Percentiles rank a stretch among this genome's conserved stretches.
Conservation (phyloP, 2,113 vertebrate species). For the Phalacrocorax aristotelis region DNA sequence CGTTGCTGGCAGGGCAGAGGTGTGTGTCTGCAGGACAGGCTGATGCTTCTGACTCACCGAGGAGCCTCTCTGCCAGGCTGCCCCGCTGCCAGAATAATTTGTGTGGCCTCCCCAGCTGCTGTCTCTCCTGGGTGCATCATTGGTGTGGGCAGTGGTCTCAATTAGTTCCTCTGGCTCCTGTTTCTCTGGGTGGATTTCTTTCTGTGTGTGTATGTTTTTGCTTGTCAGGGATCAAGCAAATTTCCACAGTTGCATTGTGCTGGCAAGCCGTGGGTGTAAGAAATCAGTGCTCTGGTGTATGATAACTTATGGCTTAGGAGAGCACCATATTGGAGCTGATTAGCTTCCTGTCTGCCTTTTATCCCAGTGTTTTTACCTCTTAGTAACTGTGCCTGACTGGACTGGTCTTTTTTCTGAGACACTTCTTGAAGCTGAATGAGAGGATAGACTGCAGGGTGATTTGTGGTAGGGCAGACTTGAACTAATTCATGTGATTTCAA, state of each 20-base stretch:
- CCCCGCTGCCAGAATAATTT: not conserved
- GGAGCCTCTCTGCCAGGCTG: not conserved
- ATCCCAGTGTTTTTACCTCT: not conserved
- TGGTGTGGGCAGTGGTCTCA: not conserved
- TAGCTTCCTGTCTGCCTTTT: not conserved
- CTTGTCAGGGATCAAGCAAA: not conserved
- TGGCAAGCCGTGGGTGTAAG: not conserved
- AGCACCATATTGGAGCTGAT: not conserved
- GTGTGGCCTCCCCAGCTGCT: not conserved
- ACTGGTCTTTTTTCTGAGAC: not conserved
- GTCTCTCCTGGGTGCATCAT: not conserved
- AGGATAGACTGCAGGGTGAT: not conserved
- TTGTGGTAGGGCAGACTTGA: not conserved
- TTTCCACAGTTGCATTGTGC: not conserved
- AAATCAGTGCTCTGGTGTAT: not conserved
- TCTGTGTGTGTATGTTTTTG: not conserved
- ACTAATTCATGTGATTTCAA: not conserved
- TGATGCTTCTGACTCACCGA: not conserved
- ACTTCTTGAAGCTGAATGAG: not conserved
- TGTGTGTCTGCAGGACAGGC: rapidly evolving
- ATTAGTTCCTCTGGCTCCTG: not conserved
- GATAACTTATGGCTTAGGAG: not conserved
- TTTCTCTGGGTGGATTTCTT: not conserved
- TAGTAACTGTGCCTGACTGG: not conserved
- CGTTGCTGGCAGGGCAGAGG: not conserved